Evolutionary conservation across 92 coral and sea anemone species (phyloP).

Genomic region (Epizoanthus fatuus): DNA sequence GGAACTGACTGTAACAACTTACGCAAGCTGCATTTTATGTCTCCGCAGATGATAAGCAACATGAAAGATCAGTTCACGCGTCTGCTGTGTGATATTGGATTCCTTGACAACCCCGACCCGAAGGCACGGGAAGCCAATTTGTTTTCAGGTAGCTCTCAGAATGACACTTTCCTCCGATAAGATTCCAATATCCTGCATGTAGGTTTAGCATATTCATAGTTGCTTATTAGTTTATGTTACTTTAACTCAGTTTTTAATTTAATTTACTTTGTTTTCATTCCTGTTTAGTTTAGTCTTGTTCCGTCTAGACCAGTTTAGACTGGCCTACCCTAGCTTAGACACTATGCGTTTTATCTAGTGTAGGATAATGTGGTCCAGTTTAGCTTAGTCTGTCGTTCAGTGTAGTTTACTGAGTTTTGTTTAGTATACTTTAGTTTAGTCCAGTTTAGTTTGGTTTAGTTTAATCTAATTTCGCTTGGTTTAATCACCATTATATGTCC

Average conservation of each 20-base stretch:
- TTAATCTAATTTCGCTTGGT: too few relatives aligned
- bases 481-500: too few relatives aligned
- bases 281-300: too few relatives aligned
- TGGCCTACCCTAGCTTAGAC: too few relatives aligned
- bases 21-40: background rate
- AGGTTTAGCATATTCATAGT: background rate
- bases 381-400: too few relatives aligned
- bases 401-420: too few relatives aligned
- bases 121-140: conserved; percentile 76
- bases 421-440: too few relatives aligned
- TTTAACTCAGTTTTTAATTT: conserved; percentile 6
- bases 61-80: conserved; percentile 53
- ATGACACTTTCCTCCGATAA: background rate
- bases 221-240: conserved; percentile 22
- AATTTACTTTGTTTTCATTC: background rate
- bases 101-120: conserved; percentile 77
- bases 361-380: too few relatives aligned
- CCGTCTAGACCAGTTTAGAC: too few relatives aligned
- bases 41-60: conserved; percentile 84
- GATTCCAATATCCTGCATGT: background rate
- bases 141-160: conserved; percentile 75
- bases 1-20: too few relatives aligned
- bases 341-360: too few relatives aligned
- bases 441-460: too few relatives aligned
- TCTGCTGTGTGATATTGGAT: conserved; percentile 83